Evolutionary conservation across 2,797 vertebrate species (phyloP).

Genomic region (Melanotaenia maccullochi): DNA sequence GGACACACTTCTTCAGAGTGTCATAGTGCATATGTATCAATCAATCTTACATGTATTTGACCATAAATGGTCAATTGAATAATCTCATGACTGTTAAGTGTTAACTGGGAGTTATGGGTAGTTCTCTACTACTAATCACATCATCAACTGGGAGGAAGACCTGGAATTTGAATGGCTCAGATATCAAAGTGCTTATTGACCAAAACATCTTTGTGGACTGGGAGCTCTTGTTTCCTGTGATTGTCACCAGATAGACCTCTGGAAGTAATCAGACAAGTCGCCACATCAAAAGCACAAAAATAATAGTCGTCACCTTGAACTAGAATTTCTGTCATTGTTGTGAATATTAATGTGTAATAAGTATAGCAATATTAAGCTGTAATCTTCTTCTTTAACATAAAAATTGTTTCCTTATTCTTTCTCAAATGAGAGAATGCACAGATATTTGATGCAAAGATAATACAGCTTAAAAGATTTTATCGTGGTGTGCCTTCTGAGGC

Average conservation of each 20-base stretch:
- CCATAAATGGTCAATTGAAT: background rate
- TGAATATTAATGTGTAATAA: background rate
- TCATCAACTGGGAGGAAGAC: background rate
- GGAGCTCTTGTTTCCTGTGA: background rate
- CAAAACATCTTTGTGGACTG: background rate
- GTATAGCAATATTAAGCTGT: slow-evolving; percentile 19
- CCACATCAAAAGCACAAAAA: background rate
- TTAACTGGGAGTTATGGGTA: background rate
- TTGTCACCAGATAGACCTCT: background rate
- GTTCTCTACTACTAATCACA: background rate
- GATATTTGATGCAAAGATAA: slow-evolving; percentile 50
- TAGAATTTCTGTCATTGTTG: background rate
- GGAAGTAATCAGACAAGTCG: background rate
- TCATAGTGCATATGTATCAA: background rate
- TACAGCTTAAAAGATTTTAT: slow-evolving; percentile 65
- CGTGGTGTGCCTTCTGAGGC: slow-evolving; percentile 29
- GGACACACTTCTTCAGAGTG: background rate
- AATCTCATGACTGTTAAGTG: background rate
- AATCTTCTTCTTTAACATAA: slow-evolving; percentile 26
- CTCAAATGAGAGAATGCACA: slow-evolving; percentile 12
- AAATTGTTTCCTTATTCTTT: slow-evolving; percentile 7
- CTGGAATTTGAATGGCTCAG: background rate
- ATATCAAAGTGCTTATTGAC: background rate
- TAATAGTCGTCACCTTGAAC: background rate
- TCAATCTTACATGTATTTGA: background rate